These are phyloP conservation scores for Rhagologus leucostigma DNA, from an alignment of 2,113 vertebrate species.

Conservation along the genomic window DNA sequence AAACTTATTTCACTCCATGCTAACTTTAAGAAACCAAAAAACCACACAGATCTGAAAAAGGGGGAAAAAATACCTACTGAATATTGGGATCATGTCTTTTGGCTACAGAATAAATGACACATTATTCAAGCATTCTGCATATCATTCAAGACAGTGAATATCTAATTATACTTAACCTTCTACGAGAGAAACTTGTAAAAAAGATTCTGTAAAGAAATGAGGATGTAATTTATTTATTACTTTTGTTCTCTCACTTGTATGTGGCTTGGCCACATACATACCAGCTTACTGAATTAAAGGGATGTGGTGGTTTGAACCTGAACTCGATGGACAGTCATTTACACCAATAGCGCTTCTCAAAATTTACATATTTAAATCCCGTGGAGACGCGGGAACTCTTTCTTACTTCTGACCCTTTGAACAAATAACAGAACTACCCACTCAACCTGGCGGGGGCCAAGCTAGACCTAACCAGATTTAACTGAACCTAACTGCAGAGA, in stretches of 20 bases:
- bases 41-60: neutral
- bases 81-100: neutral
- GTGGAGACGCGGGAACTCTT: too few relatives aligned
- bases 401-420: too few relatives aligned
- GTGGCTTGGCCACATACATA: accelerated
- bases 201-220: neutral
- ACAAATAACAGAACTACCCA: too few relatives aligned
- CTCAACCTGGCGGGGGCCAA: too few relatives aligned
- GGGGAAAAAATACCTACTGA: accelerated
- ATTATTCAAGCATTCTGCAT: neutral
- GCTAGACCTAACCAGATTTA: too few relatives aligned
- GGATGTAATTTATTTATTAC: neutral
- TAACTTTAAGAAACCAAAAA: neutral
- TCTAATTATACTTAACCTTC: neutral
- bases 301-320: too few relatives aligned
- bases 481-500: too few relatives aligned
- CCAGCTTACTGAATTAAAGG: neutral
- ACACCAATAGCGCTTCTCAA: too few relatives aligned
- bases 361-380: too few relatives aligned
- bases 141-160: neutral
- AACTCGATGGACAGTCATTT: too few relatives aligned
- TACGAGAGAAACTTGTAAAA: neutral
- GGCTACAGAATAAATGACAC: neutral
- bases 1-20: neutral
- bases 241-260: neutral